phyloP scores from a whole-genome alignment of 2,113 vertebrate species.

The Aleadryas rufinucha region DNA sequence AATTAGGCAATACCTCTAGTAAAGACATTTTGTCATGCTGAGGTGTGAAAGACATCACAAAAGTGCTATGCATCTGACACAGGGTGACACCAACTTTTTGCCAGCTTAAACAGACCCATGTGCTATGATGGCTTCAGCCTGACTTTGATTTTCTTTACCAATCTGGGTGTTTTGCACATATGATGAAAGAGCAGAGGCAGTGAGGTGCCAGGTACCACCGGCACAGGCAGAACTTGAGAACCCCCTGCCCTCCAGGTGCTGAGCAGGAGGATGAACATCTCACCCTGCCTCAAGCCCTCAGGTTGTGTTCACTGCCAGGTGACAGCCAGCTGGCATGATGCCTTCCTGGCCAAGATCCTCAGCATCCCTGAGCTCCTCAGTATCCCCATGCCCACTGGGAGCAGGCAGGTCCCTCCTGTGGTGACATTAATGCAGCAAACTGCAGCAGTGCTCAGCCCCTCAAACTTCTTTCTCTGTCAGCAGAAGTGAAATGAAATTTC shows the following conservation, averaged over 20 bases:
- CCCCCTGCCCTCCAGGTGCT: not conserved
- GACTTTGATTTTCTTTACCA: not conserved
- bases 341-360: not conserved
- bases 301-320: fast-evolving
- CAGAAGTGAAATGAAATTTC: constrained; percentile 56
- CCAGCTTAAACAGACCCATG: not conserved
- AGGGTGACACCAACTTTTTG: not conserved
- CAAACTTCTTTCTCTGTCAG: constrained; percentile 3
- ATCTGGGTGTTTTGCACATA: not conserved
- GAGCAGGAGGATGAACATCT: not conserved
- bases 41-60: not conserved
- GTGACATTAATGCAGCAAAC: not conserved
- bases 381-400: not conserved
- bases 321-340: fast-evolving
- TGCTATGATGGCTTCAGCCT: not conserved
- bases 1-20: not conserved
- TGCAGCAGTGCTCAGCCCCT: not conserved
- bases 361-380: not conserved
- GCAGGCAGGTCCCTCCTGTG: not conserved
- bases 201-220: not conserved
- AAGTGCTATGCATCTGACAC: not conserved
- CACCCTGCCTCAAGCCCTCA: not conserved
- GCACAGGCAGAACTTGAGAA: not conserved
- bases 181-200: not conserved
- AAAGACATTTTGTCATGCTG: not conserved